Evolutionary conservation across 2,888 invertebrate genomes (phyloP).

Genomic region (Ochropleura leucogaster): DNA sequence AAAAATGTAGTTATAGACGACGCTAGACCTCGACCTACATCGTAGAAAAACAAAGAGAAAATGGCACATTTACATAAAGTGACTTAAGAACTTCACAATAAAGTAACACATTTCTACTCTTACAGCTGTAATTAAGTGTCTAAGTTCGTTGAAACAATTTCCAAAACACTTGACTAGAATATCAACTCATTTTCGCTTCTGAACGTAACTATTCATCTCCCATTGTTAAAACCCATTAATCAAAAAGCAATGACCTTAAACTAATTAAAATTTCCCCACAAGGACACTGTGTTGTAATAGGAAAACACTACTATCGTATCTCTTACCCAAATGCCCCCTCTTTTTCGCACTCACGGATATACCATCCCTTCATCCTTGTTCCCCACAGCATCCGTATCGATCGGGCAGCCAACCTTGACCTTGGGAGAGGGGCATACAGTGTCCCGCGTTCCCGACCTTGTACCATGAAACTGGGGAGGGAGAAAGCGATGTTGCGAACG

Average conservation of each 20-base stretch:
- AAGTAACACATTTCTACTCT: background rate
- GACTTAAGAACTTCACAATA: conserved; percentile 6
- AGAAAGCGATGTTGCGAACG: conserved; percentile 12
- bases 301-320: conserved; percentile 51
- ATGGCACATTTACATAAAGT: conserved; percentile 14
- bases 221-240: conserved; percentile 17
- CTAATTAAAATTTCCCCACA: conserved; percentile 36
- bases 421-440: conserved; percentile 71
- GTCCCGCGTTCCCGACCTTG: conserved; percentile 76
- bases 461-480: conserved; percentile 57
- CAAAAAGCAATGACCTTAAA: conserved; percentile 33
- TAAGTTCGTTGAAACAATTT: background rate
- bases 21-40: background rate
- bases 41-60: conserved; percentile 20
- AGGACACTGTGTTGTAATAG: conserved; percentile 54
- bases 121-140: background rate
- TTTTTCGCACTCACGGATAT: conserved; percentile 57
- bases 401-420: conserved; percentile 83
- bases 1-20: background rate
- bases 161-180: background rate
- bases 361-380: conserved; percentile 69
- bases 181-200: background rate
- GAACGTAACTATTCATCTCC: background rate
- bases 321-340: conserved; percentile 42
- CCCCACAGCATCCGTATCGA: conserved; percentile 87